These are phyloP conservation scores for Proterorhinus semilunaris DNA, from an alignment of 2,113 vertebrate species.

Conservation along the genomic window DNA sequence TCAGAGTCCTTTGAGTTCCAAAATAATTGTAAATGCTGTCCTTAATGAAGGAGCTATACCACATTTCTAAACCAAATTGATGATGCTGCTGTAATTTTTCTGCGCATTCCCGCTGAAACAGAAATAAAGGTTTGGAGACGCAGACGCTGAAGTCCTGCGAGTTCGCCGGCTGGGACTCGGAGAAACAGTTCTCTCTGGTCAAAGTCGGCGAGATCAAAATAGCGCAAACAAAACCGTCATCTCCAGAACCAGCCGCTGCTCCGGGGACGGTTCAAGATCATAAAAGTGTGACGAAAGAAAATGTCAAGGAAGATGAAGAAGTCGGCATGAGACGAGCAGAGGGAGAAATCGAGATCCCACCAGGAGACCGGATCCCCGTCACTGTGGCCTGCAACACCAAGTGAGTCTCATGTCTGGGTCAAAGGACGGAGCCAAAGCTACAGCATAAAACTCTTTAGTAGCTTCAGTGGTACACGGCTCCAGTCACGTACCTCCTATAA, in stretches of 20 bases:
- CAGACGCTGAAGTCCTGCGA: constrained; percentile 83
- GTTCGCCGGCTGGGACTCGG: constrained; percentile 89
- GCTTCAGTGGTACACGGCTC: no score
- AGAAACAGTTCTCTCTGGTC: constrained; percentile 79
- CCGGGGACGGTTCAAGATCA: constrained; percentile 18
- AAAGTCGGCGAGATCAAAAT: neutral
- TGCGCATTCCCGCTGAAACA: constrained; percentile 44
- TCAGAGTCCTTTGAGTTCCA: no score
- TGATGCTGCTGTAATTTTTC: neutral
- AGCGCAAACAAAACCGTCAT: constrained; percentile 1
- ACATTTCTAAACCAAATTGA: neutral
- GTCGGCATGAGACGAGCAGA: constrained; percentile 23
- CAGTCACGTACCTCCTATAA: no score
- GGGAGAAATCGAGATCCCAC: constrained; percentile 67
- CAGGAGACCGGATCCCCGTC: constrained; percentile 76
- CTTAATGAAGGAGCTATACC: no score
- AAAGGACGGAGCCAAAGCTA: no score
- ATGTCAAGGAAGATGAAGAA: neutral
- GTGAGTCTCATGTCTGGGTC: constrained; percentile 47
- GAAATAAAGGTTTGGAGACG: constrained; percentile 81
- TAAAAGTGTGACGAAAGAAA: neutral
- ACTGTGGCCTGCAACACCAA: constrained; percentile 78
- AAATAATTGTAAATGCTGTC: no score
- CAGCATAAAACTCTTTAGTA: no score
- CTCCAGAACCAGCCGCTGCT: neutral